Evolutionary conservation across 2,113 vertebrate species (phyloP).

Genomic region (Pituophis catenifer): DNA sequence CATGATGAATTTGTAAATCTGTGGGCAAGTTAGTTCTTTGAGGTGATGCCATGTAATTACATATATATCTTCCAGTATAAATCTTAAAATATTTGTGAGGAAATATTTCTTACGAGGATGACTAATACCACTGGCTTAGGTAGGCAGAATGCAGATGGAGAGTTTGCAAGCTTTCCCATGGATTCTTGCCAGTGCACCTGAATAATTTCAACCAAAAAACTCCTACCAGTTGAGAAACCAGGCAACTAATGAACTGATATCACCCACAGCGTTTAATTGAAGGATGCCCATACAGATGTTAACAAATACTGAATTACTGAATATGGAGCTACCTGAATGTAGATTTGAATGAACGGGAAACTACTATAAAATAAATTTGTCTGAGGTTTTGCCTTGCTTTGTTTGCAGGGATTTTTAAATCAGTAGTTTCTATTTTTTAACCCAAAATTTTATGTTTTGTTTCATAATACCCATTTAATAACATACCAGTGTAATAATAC

Average conservation of each 20-base stretch:
- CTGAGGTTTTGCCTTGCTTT: background rate
- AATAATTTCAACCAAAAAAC: slow-evolving; percentile 38
- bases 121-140: slow-evolving; percentile 46
- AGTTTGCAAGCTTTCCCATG: slow-evolving; percentile 40
- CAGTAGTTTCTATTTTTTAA: background rate
- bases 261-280: background rate
- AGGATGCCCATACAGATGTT: slow-evolving; percentile 11
- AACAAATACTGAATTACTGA: background rate
- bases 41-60: slow-evolving; percentile 39
- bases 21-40: slow-evolving; percentile 22
- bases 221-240: slow-evolving; percentile 26
- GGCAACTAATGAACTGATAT: slow-evolving; percentile 30
- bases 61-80: slow-evolving; percentile 29
- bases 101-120: slow-evolving; percentile 42
- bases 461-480: background rate
- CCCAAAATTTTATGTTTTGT: background rate
- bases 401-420: background rate
- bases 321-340: background rate
- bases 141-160: slow-evolving; percentile 25
- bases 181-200: slow-evolving; percentile 27
- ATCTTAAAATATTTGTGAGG: slow-evolving; percentile 40
- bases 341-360: background rate
- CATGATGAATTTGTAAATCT: slow-evolving; percentile 13
- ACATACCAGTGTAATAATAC: background rate
- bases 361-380: slow-evolving; percentile 24